Evolutionary conservation across 2,113 vertebrate genomes (phyloP), one percentile per base, ranked within the genome.

Genomic region (Oxygymnocypris stewartii): DNA sequence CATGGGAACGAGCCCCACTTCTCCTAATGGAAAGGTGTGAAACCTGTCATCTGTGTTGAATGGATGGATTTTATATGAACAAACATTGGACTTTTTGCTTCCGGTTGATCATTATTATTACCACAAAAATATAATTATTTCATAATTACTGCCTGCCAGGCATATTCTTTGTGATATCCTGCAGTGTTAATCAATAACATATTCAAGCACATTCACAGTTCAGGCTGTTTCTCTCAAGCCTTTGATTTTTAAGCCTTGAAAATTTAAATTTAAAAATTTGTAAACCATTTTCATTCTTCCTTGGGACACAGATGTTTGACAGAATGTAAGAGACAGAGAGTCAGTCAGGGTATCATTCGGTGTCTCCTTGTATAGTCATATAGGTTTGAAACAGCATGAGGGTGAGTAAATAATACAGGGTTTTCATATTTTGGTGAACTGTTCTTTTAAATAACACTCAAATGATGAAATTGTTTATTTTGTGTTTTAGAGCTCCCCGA

Each of bases 401-500:
- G 6, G 54, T 57, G 54, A 57, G 54, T 57, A 57, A 57, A 57
- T 57, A 20, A 57, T 57, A 57, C 18, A 57, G 20, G 54, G 57
- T 28, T 65, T 65, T 65, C 9, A 31, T 13, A 61, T 61, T 10
- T 61, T 23, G 18, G 2, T 59, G 9, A 61, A 61, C 23, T n/a
- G 3, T n/a, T n/a, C 57, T n/a, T 61, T 61, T n/a, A 61, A 61
- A 59, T n/a, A 4, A 61, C 18, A 61, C 18, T 23, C 6, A 20
- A 54, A 54, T 20, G 1, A 18, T 20, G 20, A 61, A n/a, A 61
- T 14, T 49, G n/a, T 69, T 82, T 89, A 37, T 88, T 86, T 49
- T 69, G 73, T 51, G 49, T 20, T 49, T 86, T 35, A 97, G 97
- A 97, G 90, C 94, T 97, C 69, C 94, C 96, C 0, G 97, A 97